These are phyloP conservation scores for Zhengitettix transpicula DNA, from an alignment of 2,888 invertebrate species.

Conservation along the genomic window DNA sequence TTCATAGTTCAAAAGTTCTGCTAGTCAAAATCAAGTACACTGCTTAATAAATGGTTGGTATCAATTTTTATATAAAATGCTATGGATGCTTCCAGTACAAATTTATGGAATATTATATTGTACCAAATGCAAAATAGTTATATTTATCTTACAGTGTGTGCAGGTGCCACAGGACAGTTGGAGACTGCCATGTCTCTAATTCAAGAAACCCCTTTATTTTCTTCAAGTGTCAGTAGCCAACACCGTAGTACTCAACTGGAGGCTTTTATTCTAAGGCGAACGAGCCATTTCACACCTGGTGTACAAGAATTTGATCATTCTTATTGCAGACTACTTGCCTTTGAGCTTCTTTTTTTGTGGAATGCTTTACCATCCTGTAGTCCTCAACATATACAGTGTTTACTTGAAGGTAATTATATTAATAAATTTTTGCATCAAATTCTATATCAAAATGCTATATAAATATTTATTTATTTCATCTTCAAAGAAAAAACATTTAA, in stretches of 20 bases:
- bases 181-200: constrained; percentile 23
- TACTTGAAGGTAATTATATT: constrained; percentile 26
- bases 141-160: constrained; percentile 25
- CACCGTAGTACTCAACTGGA: constrained; percentile 23
- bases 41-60: too few species aligned
- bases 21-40: too few species aligned
- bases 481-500: too few species aligned
- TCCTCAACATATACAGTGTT: constrained; percentile 22
- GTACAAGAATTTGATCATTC: constrained; percentile 4
- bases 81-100: too few species aligned
- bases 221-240: constrained; percentile 23
- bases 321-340: constrained; percentile 39
- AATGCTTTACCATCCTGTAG: constrained; percentile 43
- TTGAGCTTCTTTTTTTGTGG: constrained; percentile 52
- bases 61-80: too few species aligned
- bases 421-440: neutral
- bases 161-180: constrained; percentile 28
- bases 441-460: too few species aligned
- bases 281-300: constrained; percentile 14
- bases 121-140: neutral
- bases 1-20: too few species aligned
- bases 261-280: constrained; percentile 22
- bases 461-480: too few species aligned
- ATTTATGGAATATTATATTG: too few species aligned
- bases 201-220: constrained; percentile 25